phyloP scores from a whole-genome alignment of 2,797 vertebrate genomes.

The Myotis findleyi region DNA sequence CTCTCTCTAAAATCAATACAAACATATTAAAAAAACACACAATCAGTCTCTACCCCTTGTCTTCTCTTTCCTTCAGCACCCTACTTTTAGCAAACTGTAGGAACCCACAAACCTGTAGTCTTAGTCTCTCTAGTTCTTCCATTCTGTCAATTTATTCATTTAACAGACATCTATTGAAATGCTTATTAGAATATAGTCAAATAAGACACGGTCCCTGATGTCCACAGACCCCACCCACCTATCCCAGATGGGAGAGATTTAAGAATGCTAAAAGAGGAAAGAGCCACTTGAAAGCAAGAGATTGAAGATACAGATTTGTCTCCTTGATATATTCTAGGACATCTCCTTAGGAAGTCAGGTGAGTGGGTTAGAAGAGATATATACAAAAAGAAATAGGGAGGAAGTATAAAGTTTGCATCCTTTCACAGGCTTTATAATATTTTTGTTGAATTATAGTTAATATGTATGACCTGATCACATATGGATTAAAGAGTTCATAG shows the following conservation, averaged over 20 bases:
- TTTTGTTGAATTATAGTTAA: conserved; percentile 42
- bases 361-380: conserved; percentile 70
- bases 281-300: conserved; percentile 69
- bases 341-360: conserved; percentile 77
- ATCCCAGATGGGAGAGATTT: conserved; percentile 74
- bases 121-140: conserved; percentile 22
- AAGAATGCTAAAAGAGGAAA: conserved; percentile 77
- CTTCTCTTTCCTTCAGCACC: background rate
- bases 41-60: background rate
- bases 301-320: conserved; percentile 77
- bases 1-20: background rate
- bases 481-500: background rate
- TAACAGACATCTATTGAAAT: conserved; percentile 71
- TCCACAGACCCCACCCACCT: conserved; percentile 72
- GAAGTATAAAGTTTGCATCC: background rate
- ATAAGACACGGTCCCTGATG: conserved; percentile 72
- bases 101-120: background rate
- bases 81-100: conserved; percentile 10
- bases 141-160: conserved; percentile 50
- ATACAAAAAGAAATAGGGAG: conserved; percentile 52
- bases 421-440: conserved; percentile 13
- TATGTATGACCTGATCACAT: background rate
- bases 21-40: background rate
- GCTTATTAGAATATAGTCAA: conserved; percentile 75
- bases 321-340: conserved; percentile 76